Percentiles rank a stretch among this genome's conserved stretches.
phyloP scores from a whole-genome alignment of 1,140 invertebrate genomes.

The Campoletis sonorensis region DNA sequence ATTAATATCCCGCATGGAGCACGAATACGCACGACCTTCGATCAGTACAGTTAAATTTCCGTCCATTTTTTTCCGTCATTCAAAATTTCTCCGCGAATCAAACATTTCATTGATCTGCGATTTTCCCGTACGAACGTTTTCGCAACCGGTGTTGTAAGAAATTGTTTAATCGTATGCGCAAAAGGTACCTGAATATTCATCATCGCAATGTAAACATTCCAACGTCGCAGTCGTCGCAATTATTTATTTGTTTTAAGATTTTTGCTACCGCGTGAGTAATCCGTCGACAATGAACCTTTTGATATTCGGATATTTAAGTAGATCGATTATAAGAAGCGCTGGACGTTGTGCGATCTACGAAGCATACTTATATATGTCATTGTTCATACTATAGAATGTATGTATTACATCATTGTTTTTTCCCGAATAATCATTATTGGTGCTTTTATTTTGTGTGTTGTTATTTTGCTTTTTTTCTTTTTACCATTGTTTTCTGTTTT shows the following conservation, averaged over 20 bases:
- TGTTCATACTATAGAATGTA: neutral
- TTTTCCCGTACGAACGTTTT: too few relatives aligned
- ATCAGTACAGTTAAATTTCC: too few relatives aligned
- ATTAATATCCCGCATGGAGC: neutral
- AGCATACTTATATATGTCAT: neutral
- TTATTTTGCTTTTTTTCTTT: slow-evolving; percentile 8
- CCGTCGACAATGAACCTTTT: too few relatives aligned
- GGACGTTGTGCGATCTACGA: neutral
- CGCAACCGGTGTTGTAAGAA: too few relatives aligned
- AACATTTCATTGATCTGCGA: too few relatives aligned
- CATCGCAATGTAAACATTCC: neutral
- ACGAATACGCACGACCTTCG: slow-evolving; percentile 11
- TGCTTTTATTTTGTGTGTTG: neutral
- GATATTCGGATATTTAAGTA: too few relatives aligned
- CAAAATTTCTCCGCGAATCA: too few relatives aligned
- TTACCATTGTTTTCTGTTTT: neutral
- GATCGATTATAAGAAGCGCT: neutral
- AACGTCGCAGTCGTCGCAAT: neutral
- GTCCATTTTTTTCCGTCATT: neutral
- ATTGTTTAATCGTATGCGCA: too few relatives aligned
- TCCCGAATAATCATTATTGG: slow-evolving; percentile 16
- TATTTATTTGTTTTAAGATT: neutral
- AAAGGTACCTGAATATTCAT: slow-evolving; percentile 15
- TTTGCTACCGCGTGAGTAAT: too few relatives aligned
- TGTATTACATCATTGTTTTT: slow-evolving; percentile 8